Conservation (phyloP, 2,113 vertebrate species). For the Otus sunia region DNA sequence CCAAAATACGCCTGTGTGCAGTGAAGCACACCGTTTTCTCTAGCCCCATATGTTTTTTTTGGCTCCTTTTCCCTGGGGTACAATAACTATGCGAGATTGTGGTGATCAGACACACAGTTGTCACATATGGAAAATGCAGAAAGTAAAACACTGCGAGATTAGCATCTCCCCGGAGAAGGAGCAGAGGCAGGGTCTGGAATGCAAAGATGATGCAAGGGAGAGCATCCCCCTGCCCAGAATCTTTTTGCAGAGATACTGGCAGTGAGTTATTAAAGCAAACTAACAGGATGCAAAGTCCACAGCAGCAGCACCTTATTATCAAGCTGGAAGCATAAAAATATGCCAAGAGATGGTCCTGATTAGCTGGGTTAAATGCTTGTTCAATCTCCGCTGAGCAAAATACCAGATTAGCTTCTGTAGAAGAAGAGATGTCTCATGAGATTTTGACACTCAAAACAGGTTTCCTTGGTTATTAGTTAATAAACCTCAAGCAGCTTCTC, state of each 20-base stretch:
- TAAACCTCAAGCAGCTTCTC: slow-evolving; percentile 32
- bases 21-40: slow-evolving; percentile 25
- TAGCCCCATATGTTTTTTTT: slow-evolving; percentile 63
- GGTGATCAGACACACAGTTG: slow-evolving; percentile 42
- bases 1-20: slow-evolving; percentile 23
- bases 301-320: neutral
- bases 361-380: slow-evolving; percentile 3
- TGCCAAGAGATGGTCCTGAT: slow-evolving; percentile 4
- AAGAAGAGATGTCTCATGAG: slow-evolving; percentile 9
- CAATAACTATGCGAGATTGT: slow-evolving; percentile 32
- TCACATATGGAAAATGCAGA: slow-evolving; percentile 30
- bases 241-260: neutral
- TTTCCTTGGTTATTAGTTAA: slow-evolving; percentile 22
- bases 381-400: neutral
- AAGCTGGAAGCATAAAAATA: neutral
- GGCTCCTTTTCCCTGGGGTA: slow-evolving; percentile 65
- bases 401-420: neutral
- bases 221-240: neutral
- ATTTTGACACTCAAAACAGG: slow-evolving; percentile 17
- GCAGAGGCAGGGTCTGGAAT: slow-evolving; percentile 1
- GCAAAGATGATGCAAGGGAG: neutral
- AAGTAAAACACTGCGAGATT: neutral
- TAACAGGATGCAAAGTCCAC: neutral
- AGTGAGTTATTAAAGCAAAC: neutral
- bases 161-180: neutral